Conservation (phyloP, 2,888 invertebrate genomes). For the Furcula furcula region DNA sequence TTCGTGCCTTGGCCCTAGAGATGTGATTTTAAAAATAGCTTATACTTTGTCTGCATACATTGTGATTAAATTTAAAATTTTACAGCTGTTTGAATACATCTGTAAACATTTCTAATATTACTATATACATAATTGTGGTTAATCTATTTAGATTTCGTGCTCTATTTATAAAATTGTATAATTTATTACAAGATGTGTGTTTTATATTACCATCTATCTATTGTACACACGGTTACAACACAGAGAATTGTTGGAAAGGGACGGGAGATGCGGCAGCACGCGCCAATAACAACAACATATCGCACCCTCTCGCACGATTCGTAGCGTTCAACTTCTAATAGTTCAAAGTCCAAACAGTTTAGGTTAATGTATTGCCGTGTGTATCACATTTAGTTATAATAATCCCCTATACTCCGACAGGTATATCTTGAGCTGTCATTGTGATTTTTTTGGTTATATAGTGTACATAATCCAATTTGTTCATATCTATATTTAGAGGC, state of each 20-base stretch:
- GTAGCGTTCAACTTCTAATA: no score
- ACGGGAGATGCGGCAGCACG: no score
- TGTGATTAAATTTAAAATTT: slow-evolving; percentile 32
- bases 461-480: slow-evolving; percentile 21
- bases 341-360: no score
- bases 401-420: no score
- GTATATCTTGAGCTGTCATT: slow-evolving; percentile 8
- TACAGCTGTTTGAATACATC: slow-evolving; percentile 36
- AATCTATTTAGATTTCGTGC: slow-evolving; percentile 15
- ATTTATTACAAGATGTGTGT: slow-evolving; percentile 11
- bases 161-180: slow-evolving; percentile 6
- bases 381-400: no score
- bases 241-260: no score
- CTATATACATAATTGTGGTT: slow-evolving; percentile 8
- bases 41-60: slow-evolving; percentile 25
- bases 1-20: slow-evolving; percentile 75
- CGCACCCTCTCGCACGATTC: no score
- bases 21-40: slow-evolving; percentile 58
- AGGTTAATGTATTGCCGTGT: no score
- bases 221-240: slow-evolving; percentile 16
- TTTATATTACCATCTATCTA: slow-evolving; percentile 3
- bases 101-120: slow-evolving; percentile 28
- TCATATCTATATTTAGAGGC: slow-evolving; percentile 17
- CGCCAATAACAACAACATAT: no score
- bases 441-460: slow-evolving; percentile 27